Evolutionary conservation across 1,140 invertebrate genomes (phyloP).

Genomic region (Leptinotarsa lineolata): DNA sequence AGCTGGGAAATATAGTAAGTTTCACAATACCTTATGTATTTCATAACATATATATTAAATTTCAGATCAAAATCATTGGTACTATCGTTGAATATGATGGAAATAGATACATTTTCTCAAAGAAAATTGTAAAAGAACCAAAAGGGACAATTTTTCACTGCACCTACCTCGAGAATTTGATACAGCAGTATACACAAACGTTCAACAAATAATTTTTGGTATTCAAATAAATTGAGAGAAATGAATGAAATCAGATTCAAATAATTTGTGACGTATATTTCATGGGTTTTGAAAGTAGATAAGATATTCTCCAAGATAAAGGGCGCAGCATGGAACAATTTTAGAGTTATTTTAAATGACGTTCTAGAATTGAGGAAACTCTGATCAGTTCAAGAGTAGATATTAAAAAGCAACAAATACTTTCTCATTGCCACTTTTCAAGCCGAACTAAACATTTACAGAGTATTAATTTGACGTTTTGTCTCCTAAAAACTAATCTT

Average conservation of each 20-base stretch:
- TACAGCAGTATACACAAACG: slow-evolving; percentile 13
- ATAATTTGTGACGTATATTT: neutral
- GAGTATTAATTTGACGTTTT: too few species aligned
- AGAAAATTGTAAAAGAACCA: slow-evolving; percentile 13
- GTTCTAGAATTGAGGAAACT: too few species aligned
- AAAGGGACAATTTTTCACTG: neutral
- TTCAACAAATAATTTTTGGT: slow-evolving; percentile 1
- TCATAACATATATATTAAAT: neutral
- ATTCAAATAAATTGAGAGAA: slow-evolving; percentile 12
- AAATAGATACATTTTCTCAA: slow-evolving; percentile 21
- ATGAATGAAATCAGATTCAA: neutral
- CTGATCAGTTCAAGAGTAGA: too few species aligned
- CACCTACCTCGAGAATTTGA: slow-evolving; percentile 11
- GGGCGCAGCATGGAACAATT: too few species aligned
- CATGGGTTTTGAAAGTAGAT: neutral
- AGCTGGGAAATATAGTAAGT: slow-evolving; percentile 25
- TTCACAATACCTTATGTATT: neutral
- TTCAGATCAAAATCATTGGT: slow-evolving; percentile 21
- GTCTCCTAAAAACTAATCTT: too few species aligned
- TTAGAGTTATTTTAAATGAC: too few species aligned
- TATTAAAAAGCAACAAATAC: too few species aligned
- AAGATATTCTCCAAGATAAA: neutral
- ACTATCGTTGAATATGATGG: slow-evolving; percentile 8
- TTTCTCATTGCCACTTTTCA: too few species aligned
- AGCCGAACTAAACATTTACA: too few species aligned